Percentiles rank a stretch among this genome's conserved stretches.
phyloP scores from a whole-genome alignment of 1,140 invertebrate species.

The Diprion similis region DNA sequence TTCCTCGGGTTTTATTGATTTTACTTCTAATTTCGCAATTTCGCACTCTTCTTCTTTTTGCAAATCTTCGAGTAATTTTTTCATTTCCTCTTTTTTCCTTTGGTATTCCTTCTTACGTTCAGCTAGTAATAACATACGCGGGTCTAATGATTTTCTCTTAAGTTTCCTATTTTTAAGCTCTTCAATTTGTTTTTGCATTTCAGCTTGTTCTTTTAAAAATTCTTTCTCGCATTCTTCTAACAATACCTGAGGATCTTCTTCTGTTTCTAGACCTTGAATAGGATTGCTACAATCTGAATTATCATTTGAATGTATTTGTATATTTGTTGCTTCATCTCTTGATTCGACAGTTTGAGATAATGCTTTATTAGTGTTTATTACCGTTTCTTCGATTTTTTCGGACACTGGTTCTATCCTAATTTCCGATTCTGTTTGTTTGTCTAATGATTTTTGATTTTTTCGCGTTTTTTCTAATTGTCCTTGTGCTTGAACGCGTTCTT shows the following conservation, averaged over 20 bases:
- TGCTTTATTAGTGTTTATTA: too few species aligned
- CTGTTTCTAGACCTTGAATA: neutral
- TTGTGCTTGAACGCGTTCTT: too few species aligned
- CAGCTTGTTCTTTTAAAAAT: neutral
- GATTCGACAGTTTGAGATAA: too few species aligned
- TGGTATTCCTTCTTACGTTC: neutral
- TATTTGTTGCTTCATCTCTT: too few species aligned
- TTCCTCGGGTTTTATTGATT: too few species aligned
- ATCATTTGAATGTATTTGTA: too few species aligned
- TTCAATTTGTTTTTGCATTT: neutral
- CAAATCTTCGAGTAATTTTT: neutral
- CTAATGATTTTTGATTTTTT: too few species aligned
- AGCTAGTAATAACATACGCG: neutral
- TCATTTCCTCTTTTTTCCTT: neutral
- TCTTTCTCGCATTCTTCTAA: too few species aligned
- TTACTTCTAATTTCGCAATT: neutral
- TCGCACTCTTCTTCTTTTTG: neutral
- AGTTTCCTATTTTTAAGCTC: neutral
- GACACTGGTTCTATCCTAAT: too few species aligned
- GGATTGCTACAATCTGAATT: neutral
- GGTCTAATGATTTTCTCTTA: neutral
- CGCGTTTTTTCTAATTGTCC: too few species aligned
- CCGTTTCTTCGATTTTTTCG: too few species aligned
- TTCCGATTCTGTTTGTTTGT: too few species aligned
- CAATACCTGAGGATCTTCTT: neutral